Base-by-base conservation (phyloP, 2,797 vertebrate genomes). In the Megaceryle alcyon region DNA sequence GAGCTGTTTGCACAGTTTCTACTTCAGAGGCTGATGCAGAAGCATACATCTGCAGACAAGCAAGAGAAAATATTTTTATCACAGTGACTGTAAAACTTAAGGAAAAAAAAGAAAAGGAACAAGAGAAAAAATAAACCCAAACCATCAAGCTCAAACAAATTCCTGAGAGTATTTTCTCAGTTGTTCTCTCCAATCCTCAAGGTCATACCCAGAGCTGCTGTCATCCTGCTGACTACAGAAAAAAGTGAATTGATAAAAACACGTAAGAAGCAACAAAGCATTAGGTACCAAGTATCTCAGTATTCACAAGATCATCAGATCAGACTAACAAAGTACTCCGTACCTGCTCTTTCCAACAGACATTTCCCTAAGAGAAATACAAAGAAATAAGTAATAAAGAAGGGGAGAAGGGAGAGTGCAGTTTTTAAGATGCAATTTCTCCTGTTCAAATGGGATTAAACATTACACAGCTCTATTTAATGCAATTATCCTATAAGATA, bases 21-120 rank as follows among this genome's bases (percentile, higher is more conserved):
- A 98, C 68, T 79, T 99, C 98, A 53, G 98, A 96, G 31, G 92
- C 92, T 0, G 91, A 96, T 7, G 85, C 91, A 90, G 92, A 94
- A 73, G 90, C 96, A 80, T 95, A 94, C 26, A 96, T 73, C 96
- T 97, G 80, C 75, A 88, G 46, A 61, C 13, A 71, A 70, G 18
- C 18, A 60, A 95, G 8, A 77, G 1, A 20, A 69, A 61, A 49
- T 68, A 54, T 49, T 90, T 84, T n/a, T 79, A 48, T 20, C 9
- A 18, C 3, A 39, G 25, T 4, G 4, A 41, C 26, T 35, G 35
- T 8, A 79, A 69, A 14, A 41, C 41, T 26, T n/a, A 41, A 46
- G 28, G 2, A 48, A 43, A 64, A 92, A 59, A 76, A 7, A 11
- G 12, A 46, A 44, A 21, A 21, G 21, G 21, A 6, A 41, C 13